phyloP scores from a whole-genome alignment of 2,888 invertebrate genomes.

The Andrena dorsata region DNA sequence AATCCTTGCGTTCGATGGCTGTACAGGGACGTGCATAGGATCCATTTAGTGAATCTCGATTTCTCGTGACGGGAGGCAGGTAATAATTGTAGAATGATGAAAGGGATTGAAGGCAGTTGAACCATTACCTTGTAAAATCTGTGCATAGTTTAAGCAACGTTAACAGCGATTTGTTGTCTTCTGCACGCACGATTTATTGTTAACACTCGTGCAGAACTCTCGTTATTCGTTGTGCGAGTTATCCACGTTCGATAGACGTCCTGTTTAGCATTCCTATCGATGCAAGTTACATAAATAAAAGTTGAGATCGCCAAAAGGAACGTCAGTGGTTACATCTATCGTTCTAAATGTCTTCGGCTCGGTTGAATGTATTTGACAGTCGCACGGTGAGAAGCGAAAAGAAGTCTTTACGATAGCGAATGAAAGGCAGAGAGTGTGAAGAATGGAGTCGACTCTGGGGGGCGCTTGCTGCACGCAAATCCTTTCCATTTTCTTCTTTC shows the following conservation, averaged over 20 bases:
- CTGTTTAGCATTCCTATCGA: constrained; percentile 12
- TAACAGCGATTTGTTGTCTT: constrained; percentile 49
- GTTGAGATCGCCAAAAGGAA: constrained; percentile 6
- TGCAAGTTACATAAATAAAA: constrained; percentile 6
- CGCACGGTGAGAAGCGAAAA: constrained; percentile 10
- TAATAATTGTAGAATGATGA: background rate
- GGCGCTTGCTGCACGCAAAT: constrained; percentile 25
- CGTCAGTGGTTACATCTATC: constrained; percentile 11
- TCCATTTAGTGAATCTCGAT: constrained; percentile 61
- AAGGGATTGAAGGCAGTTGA: constrained; percentile 14
- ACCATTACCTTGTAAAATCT: constrained; percentile 23
- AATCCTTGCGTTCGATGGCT: constrained; percentile 4
- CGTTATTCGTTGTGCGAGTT: constrained; percentile 38
- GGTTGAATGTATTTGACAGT: constrained; percentile 36
- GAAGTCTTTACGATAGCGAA: background rate
- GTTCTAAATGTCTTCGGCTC: constrained; percentile 15
- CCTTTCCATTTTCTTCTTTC: constrained; percentile 67
- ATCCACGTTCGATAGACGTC: constrained; percentile 17
- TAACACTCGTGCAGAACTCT: constrained; percentile 46
- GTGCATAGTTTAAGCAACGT: constrained; percentile 58
- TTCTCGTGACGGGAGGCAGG: background rate
- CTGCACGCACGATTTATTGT: constrained; percentile 50
- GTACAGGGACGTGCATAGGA: constrained; percentile 4
- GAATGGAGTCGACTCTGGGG: constrained; percentile 31
- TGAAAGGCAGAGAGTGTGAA: constrained; percentile 5